Percentiles rank a stretch among this genome's conserved stretches.
These are phyloP conservation scores for Hypotaenidia okinawae DNA, from an alignment of 2,797 vertebrate species.

Conservation along the genomic window DNA sequence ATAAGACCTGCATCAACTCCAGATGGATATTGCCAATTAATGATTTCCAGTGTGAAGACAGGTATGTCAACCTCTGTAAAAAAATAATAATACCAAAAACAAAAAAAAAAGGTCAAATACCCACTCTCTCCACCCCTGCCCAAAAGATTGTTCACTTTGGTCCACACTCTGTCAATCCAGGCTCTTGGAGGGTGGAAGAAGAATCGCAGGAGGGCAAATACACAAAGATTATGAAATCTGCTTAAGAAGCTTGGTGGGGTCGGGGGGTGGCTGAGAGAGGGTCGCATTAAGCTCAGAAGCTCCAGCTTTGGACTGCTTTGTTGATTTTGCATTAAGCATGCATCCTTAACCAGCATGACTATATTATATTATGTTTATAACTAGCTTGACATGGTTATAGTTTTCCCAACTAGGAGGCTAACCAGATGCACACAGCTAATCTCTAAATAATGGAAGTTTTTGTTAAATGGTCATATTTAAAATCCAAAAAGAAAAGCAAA, in stretches of 20 bases:
- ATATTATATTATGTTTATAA: background rate
- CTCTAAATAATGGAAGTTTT: background rate
- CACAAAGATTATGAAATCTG: background rate
- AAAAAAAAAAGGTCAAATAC: background rate
- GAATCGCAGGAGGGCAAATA: background rate
- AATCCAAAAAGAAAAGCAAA: background rate
- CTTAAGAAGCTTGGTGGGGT: background rate
- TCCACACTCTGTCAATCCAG: background rate
- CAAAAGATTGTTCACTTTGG: background rate
- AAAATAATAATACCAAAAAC: background rate
- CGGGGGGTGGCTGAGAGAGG: rapidly evolving
- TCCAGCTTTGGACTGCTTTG: background rate
- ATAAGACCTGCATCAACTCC: background rate
- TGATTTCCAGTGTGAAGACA: background rate
- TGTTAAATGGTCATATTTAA: background rate
- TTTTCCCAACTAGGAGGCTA: background rate
- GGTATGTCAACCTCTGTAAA: background rate
- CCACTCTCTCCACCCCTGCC: background rate
- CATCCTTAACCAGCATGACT: background rate
- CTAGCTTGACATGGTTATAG: background rate
- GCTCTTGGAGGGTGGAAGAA: background rate
- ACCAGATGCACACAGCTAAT: background rate
- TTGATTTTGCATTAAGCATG: background rate
- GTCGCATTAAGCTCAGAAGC: background rate
- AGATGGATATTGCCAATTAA: background rate